phyloP scores from a whole-genome alignment of 2,888 invertebrate species.

The Caenorhabditis plicata region DNA sequence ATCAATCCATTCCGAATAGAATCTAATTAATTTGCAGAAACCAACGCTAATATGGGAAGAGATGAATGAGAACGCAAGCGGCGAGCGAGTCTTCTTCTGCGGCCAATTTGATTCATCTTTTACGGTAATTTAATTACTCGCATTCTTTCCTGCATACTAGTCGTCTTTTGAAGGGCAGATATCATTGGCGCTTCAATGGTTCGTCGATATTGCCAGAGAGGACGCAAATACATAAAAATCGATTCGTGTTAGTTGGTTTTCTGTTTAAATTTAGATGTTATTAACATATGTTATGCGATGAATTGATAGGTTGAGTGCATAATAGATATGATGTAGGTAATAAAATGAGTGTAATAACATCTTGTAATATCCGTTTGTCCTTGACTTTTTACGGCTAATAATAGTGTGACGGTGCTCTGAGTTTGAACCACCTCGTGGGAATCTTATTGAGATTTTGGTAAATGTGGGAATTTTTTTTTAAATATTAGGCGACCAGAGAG shows the following conservation, averaged over 20 bases:
- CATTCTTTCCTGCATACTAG: background rate
- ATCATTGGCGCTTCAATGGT: constrained; percentile 32
- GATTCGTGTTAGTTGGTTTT: constrained; percentile 23
- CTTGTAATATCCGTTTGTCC: constrained; percentile 10
- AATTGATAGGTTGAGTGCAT: too few species aligned
- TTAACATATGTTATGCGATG: too few species aligned
- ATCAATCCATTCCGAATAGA: too few species aligned
- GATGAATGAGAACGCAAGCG: constrained; percentile 11
- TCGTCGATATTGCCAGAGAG: constrained; percentile 26
- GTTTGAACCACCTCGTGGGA: too few species aligned
- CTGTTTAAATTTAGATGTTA: too few species aligned
- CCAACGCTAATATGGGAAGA: constrained; percentile 28
- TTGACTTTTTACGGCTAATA: too few species aligned
- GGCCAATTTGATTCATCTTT: constrained; percentile 19
- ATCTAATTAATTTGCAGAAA: too few species aligned
- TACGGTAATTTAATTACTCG: background rate
- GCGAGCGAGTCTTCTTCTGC: constrained; percentile 22
- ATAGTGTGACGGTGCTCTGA: too few species aligned
- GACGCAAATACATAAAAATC: constrained; percentile 29
- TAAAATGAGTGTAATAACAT: too few species aligned
- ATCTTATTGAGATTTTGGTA: too few species aligned
- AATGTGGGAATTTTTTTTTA: background rate
- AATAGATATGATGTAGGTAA: too few species aligned
- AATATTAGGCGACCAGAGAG: too few species aligned
- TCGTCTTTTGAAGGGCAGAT: constrained; percentile 15